These are phyloP conservation scores for Bucco capensis DNA, from an alignment of 2,113 vertebrate genomes.

Conservation along the genomic window DNA sequence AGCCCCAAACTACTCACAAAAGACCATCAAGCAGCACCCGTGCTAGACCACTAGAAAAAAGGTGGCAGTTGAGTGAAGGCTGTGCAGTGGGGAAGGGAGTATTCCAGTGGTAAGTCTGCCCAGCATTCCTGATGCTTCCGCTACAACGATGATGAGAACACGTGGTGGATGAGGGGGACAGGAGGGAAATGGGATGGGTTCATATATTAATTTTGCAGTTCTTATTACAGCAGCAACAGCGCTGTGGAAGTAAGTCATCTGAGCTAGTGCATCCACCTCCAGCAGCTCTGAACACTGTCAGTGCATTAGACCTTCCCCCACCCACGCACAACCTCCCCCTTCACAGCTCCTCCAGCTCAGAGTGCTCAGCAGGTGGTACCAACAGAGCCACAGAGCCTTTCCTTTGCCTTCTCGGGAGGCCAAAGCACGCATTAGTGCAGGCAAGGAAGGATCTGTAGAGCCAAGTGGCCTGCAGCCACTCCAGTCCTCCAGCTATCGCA, in stretches of 20 bases:
- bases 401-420: not conserved
- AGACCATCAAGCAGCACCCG: constrained; percentile 28
- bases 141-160: not conserved
- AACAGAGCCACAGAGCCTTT: not conserved
- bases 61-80: not conserved
- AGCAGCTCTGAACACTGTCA: constrained; percentile 42
- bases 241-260: constrained; percentile 32
- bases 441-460: not conserved
- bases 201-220: constrained; percentile 44
- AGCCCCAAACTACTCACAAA: constrained; percentile 40
- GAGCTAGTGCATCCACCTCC: constrained; percentile 50
- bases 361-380: not conserved
- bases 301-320: constrained; percentile 28
- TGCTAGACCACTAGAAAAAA: constrained; percentile 9
- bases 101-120: constrained; percentile 45
- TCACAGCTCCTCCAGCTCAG: not conserved
- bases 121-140: not conserved
- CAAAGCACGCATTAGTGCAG: not conserved
- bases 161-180: not conserved
- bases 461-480: not conserved
- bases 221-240: constrained; percentile 46
- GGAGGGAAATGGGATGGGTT: not conserved
- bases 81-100: not conserved
- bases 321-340: not conserved
- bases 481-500: not conserved